phyloP scores from a whole-genome alignment of 2,888 invertebrate species.

The Tetragonisca angustula region DNA sequence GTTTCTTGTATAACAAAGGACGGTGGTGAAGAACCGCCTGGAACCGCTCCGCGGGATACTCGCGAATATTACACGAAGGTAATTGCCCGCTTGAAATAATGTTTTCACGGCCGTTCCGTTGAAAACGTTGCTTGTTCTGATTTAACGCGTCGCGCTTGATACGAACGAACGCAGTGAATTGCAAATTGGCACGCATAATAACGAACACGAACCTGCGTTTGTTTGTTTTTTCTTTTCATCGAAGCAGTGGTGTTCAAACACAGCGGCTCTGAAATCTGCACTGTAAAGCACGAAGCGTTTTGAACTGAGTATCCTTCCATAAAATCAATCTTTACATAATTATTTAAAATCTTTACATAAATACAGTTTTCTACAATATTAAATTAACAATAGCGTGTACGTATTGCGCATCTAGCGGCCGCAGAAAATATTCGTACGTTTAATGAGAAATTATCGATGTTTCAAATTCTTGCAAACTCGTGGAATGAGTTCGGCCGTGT shows the following conservation, averaged over 20 bases:
- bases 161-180: constrained; percentile 5
- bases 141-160: constrained; percentile 10
- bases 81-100: constrained; percentile 42
- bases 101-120: constrained; percentile 9
- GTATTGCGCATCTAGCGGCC: background rate
- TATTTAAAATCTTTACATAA: background rate
- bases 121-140: constrained; percentile 19
- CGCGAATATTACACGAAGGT: constrained; percentile 31
- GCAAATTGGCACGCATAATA: background rate
- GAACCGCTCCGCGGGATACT: constrained; percentile 1
- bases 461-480: no score
- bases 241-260: background rate
- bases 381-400: background rate
- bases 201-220: background rate
- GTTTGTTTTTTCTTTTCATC: background rate
- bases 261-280: background rate
- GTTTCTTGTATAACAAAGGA: background rate
- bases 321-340: background rate
- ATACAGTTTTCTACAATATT: no score
- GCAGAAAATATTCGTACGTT: no score
- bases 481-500: no score
- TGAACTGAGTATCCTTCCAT: background rate
- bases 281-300: background rate
- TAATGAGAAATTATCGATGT: no score
- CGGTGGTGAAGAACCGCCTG: background rate